Evolutionary conservation across 2,797 vertebrate species (phyloP).

Genomic region (Acanthiza pusilla): DNA sequence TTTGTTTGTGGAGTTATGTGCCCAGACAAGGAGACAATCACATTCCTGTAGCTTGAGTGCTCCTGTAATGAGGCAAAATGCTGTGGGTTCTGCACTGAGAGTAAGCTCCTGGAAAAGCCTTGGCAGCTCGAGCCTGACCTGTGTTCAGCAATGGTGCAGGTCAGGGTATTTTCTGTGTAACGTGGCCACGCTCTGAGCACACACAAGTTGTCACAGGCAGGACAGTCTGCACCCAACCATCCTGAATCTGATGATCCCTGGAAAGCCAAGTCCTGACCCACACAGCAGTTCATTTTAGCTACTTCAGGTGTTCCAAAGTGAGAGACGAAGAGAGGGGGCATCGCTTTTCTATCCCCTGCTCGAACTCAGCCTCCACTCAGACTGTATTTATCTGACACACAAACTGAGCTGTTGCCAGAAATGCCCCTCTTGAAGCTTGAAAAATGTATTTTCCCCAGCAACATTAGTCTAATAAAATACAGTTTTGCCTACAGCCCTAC

Average conservation of each 20-base stretch:
- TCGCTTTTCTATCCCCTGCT: not conserved
- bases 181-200: not conserved
- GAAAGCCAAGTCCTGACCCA: not conserved
- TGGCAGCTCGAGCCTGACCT: not conserved
- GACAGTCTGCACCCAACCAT: not conserved
- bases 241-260: not conserved
- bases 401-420: not conserved
- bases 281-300: not conserved
- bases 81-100: not conserved
- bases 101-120: not conserved
- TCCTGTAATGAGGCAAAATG: not conserved
- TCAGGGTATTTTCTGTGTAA: not conserved
- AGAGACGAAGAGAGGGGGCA: not conserved
- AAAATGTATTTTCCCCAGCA: not conserved
- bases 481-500: not conserved
- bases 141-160: not conserved
- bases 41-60: not conserved
- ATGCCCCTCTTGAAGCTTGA: not conserved
- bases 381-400: not conserved
- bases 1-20: not conserved
- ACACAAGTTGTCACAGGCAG: not conserved
- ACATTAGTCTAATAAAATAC: not conserved
- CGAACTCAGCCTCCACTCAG: not conserved
- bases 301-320: not conserved
- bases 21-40: constrained; percentile 17